These are phyloP conservation scores for Gymnarchus niloticus DNA, from an alignment of 2,113 vertebrate species.

Conservation along the genomic window DNA sequence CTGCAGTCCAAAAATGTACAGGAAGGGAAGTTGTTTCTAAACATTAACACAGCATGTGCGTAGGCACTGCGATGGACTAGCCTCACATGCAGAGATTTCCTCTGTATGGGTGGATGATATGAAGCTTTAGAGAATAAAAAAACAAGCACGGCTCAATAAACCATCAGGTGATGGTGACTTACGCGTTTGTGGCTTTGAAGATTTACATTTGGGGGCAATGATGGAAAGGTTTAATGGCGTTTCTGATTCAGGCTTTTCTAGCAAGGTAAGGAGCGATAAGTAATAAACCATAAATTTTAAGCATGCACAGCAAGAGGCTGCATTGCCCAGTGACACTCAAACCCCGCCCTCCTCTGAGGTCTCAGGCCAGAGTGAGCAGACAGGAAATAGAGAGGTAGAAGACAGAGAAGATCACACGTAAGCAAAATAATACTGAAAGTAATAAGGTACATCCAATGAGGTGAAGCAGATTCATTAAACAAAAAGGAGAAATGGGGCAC, in stretches of 20 bases:
- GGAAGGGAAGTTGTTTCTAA: too few relatives aligned
- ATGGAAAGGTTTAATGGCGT: not conserved
- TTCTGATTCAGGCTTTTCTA: not conserved
- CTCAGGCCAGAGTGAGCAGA: not conserved
- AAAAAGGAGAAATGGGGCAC: too few relatives aligned
- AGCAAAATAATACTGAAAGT: not conserved
- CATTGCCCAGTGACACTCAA: not conserved
- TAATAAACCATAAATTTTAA: constrained; percentile 11
- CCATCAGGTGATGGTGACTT: not conserved
- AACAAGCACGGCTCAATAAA: not conserved
- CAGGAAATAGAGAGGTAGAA: not conserved
- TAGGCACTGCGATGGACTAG: not conserved
- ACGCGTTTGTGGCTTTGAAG: not conserved
- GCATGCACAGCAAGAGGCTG: not conserved
- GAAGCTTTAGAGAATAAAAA: not conserved
- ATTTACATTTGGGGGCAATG: not conserved
- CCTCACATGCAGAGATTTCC: not conserved
- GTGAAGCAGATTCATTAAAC: too few relatives aligned
- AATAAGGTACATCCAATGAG: constrained; percentile 13
- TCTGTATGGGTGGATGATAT: too few relatives aligned
- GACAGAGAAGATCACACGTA: not conserved
- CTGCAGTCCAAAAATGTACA: not conserved
- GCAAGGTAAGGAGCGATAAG: not conserved
- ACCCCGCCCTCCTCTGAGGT: constrained; percentile 9
- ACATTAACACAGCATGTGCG: too few relatives aligned